Conservation (phyloP, 37 sponge, comb jelly and placozoan species). For the Aplysina aerophoba region DNA sequence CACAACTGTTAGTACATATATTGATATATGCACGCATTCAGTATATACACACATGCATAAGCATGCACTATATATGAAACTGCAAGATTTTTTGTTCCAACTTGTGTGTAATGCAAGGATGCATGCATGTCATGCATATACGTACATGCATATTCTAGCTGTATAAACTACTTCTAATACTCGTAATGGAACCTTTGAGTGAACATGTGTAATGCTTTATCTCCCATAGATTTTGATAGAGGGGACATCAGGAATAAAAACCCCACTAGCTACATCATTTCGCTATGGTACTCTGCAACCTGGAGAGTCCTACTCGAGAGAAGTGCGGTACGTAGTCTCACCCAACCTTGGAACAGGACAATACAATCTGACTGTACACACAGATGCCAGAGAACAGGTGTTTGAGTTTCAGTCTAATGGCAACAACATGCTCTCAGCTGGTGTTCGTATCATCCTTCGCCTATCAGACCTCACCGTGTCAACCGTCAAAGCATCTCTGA, state of each 20-base stretch:
- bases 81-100: too few relatives aligned
- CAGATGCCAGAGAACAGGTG: conserved; percentile 29
- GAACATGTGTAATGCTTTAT: too few relatives aligned
- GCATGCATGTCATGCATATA: background rate
- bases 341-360: conserved; percentile 8
- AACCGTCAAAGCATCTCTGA: background rate
- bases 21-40: background rate
- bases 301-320: conserved; percentile 10
- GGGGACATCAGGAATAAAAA: too few relatives aligned
- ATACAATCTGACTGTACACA: conserved; percentile 21
- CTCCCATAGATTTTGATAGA: too few relatives aligned
- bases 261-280: too few relatives aligned
- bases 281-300: conserved; percentile 17
- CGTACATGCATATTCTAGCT: background rate
- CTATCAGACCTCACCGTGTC: conserved; percentile 29
- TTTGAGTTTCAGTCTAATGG: conserved; percentile 39
- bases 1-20: conserved; percentile 5
- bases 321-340: background rate
- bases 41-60: background rate
- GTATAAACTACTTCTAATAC: too few relatives aligned
- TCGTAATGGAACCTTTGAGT: too few relatives aligned
- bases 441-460: background rate
- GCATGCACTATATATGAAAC: too few relatives aligned
- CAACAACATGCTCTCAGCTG: conserved; percentile 18
- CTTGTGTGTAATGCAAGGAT: too few relatives aligned